Conservation (phyloP, 2,888 invertebrate species). For the Sarcophaga subvicina region DNA sequence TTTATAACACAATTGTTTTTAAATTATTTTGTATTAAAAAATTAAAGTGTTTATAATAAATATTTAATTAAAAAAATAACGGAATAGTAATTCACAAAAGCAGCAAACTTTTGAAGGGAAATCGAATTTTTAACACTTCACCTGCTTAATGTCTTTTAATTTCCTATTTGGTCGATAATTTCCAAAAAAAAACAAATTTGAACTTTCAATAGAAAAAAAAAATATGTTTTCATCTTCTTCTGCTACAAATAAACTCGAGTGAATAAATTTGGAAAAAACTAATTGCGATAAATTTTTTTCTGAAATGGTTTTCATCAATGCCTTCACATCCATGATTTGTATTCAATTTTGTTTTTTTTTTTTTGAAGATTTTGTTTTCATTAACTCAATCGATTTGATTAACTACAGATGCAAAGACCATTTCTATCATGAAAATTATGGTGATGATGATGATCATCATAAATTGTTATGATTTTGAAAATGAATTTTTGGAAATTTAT, state of each 20-base stretch:
- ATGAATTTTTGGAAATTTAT: background rate
- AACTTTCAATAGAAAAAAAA: constrained; percentile 26
- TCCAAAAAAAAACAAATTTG: background rate
- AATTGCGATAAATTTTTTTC: background rate
- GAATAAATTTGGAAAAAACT: background rate
- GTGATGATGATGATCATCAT: background rate
- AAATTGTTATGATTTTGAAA: constrained; percentile 1
- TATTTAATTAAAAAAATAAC: constrained; percentile 14
- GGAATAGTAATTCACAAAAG: background rate
- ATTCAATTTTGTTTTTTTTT: constrained; percentile 9
- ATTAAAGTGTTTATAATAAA: constrained; percentile 24
- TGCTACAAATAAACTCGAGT: background rate
- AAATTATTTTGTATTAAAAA: background rate
- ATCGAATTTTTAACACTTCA: constrained; percentile 35
- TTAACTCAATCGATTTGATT: constrained; percentile 56
- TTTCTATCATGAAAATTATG: background rate
- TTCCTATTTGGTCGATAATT: background rate
- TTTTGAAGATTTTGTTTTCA: constrained; percentile 38
- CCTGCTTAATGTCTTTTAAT: constrained; percentile 44
- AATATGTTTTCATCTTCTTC: background rate
- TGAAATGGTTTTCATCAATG: background rate
- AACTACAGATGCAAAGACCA: constrained; percentile 30
- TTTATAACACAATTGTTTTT: background rate
- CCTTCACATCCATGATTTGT: background rate
- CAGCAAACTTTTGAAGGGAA: background rate